A percentile compares a stretch with the other conserved stretches of the same genome.
Conservation (phyloP, 2,113 vertebrate species). For the Mormyrus iriodes region DNA sequence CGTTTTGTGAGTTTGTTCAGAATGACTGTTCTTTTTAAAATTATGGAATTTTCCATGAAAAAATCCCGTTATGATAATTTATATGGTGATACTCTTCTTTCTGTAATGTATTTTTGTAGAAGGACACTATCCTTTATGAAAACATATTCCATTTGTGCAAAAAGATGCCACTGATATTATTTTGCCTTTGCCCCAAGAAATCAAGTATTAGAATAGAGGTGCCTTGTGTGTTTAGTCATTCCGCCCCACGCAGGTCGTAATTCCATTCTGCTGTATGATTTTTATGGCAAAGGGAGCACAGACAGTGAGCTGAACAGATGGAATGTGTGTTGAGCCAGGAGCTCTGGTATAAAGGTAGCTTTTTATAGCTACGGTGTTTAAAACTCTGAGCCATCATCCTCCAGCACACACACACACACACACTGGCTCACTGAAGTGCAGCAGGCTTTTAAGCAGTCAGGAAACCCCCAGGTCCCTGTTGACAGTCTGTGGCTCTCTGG, state of each 20-base stretch:
- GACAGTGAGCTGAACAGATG: not conserved
- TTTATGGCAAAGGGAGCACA: slow-evolving; percentile 1
- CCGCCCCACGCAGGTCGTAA: not conserved
- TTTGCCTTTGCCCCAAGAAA: not conserved
- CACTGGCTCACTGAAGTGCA: not conserved
- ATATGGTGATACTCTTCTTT: not conserved
- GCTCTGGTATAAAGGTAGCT: not conserved
- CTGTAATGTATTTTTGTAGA: not conserved
- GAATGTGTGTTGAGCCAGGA: slow-evolving; percentile 5
- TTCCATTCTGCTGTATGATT: not conserved
- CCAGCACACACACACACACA: not conserved
- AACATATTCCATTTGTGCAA: not conserved
- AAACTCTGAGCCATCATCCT: not conserved
- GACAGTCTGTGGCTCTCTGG: not conserved
- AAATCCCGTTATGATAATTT: not conserved
- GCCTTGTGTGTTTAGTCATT: not conserved
- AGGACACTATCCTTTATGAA: slow-evolving; percentile 6
- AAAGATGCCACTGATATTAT: not conserved
- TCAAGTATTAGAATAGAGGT: not conserved
- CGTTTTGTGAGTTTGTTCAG: not conserved
- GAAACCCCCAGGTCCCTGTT: not conserved
- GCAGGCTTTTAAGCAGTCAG: not conserved
- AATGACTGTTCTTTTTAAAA: not conserved
- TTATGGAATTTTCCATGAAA: not conserved
- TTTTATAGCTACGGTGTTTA: not conserved